These are phyloP conservation scores for Chelidonichthys spinosus DNA, from an alignment of 2,797 vertebrate species.

Conservation along the genomic window DNA sequence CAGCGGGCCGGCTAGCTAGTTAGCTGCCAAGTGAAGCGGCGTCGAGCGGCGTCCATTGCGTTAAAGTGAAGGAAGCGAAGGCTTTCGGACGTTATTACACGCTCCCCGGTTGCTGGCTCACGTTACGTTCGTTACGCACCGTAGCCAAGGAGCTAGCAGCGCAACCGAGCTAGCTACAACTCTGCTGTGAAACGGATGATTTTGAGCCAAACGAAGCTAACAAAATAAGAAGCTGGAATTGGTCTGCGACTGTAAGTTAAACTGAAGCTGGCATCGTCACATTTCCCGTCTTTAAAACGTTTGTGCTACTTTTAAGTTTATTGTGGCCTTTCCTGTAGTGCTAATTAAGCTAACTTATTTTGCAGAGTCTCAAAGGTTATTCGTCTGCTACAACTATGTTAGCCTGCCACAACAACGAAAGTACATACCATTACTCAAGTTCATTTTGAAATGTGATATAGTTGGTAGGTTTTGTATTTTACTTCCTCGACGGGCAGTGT, in stretches of 20 bases:
- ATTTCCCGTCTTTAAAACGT: constrained; percentile 58
- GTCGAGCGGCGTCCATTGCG: neutral
- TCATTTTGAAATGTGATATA: neutral
- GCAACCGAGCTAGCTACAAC: constrained; percentile 41
- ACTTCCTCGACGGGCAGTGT: neutral
- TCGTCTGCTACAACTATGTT: neutral
- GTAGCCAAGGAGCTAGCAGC: constrained; percentile 51
- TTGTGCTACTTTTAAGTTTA: constrained; percentile 13
- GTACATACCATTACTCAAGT: neutral
- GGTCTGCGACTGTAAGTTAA: constrained; percentile 39
- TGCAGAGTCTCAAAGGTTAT: constrained; percentile 10
- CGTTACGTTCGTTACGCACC: neutral
- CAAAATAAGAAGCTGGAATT: constrained; percentile 12
- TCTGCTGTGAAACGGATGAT: constrained; percentile 21
- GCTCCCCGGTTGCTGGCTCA: neutral
- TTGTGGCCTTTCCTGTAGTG: constrained; percentile 27
- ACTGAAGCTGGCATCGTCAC: constrained; percentile 72
- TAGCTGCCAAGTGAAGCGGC: neutral
- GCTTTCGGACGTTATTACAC: neutral
- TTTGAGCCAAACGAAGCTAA: constrained; percentile 29
- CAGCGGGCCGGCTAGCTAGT: neutral
- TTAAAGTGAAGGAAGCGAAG: neutral
- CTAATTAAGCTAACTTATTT: constrained; percentile 36
- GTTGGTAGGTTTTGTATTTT: neutral
- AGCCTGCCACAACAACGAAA: neutral